Evolutionary conservation across 2,113 vertebrate species (phyloP).

Genomic region (Daubentonia madagascariensis): DNA sequence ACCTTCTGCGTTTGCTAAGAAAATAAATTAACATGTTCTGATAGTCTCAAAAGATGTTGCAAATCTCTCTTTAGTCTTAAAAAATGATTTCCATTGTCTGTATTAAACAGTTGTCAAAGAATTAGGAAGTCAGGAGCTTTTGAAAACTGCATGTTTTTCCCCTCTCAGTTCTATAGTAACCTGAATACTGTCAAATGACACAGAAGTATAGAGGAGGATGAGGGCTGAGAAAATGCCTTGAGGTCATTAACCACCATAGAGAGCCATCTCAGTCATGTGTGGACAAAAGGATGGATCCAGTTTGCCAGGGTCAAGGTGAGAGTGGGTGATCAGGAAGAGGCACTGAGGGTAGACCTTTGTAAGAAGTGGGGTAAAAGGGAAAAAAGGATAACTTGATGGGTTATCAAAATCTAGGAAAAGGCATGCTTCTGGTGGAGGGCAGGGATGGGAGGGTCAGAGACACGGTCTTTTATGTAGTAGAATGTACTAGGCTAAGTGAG

Average conservation of each 20-base stretch:
- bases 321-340: background rate
- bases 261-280: background rate
- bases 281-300: background rate
- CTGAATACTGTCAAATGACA: background rate
- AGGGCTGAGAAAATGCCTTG: background rate
- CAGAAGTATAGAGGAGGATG: background rate
- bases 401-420: background rate
- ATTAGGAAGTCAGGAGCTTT: background rate
- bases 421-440: background rate
- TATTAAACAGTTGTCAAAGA: conserved; percentile 21
- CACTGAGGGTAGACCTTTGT: background rate
- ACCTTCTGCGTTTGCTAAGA: background rate
- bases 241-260: background rate
- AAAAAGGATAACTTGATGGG: background rate
- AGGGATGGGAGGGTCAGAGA: background rate
- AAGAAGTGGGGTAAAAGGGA: background rate
- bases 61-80: background rate
- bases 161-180: background rate
- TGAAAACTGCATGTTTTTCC: background rate
- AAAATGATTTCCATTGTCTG: background rate
- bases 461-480: background rate
- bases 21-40: background rate
- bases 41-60: background rate
- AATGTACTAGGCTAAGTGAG: background rate
- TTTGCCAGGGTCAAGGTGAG: background rate